A percentile compares a stretch with the other conserved stretches of the same genome.
phyloP scores from a whole-genome alignment of 2,888 invertebrate species.

The Liopterus haemorrhoidalis region DNA sequence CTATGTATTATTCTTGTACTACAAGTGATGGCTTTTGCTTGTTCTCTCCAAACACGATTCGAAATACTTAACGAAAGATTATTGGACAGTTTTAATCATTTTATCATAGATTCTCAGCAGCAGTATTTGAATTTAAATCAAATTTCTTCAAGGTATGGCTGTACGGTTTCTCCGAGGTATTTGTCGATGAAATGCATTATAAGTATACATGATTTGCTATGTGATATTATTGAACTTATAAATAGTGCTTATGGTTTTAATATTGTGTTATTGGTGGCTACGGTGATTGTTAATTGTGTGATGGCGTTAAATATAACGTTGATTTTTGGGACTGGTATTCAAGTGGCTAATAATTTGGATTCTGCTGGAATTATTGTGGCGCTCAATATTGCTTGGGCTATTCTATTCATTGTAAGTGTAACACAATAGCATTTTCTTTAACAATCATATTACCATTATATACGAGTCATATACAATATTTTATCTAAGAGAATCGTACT shows the following conservation, averaged over 20 bases:
- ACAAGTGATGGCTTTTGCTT: slow-evolving; percentile 14
- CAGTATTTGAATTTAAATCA: too few relatives aligned
- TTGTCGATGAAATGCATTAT: slow-evolving; percentile 17
- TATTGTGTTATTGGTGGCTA: slow-evolving; percentile 15
- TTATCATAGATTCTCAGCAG: slow-evolving; percentile 9
- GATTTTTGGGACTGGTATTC: slow-evolving; percentile 14
- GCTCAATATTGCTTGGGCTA: slow-evolving; percentile 12
- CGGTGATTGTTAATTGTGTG: slow-evolving; percentile 16
- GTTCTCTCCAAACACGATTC: slow-evolving; percentile 9
- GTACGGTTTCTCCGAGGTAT: slow-evolving; percentile 1
- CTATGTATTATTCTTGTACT: slow-evolving; percentile 9
- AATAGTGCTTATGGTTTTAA: slow-evolving; percentile 19
- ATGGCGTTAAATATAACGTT: slow-evolving; percentile 19
- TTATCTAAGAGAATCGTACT: too few relatives aligned
- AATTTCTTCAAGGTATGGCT: slow-evolving; percentile 7
- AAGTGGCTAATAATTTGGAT: background rate
- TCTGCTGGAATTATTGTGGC: slow-evolving; percentile 9
- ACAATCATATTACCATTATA: too few relatives aligned
- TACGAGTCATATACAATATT: too few relatives aligned
- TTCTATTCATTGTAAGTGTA: slow-evolving; percentile 16
- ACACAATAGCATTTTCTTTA: too few relatives aligned
- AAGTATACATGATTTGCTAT: slow-evolving; percentile 23
- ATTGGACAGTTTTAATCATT: slow-evolving; percentile 9
- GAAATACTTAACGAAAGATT: slow-evolving; percentile 19
- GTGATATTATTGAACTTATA: slow-evolving; percentile 20